Evolutionary conservation across 2,797 vertebrate genomes (phyloP).

Genomic region (Anguilla anguilla): DNA sequence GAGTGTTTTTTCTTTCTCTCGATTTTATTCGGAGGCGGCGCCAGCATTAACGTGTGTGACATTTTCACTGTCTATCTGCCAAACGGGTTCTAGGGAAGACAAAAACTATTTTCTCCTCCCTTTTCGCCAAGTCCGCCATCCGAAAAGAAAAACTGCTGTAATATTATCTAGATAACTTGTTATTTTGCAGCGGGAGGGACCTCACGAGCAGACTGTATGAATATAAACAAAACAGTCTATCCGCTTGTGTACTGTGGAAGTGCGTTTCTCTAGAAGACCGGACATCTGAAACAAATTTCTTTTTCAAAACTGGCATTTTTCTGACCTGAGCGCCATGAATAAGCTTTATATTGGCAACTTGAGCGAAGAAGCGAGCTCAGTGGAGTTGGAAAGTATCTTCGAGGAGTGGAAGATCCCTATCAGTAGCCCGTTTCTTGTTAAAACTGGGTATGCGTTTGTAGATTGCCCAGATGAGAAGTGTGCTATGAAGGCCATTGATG

Average conservation of each 20-base stretch:
- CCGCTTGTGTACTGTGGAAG: slow-evolving; percentile 66
- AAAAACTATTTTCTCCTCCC: slow-evolving; percentile 81
- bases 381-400: slow-evolving; percentile 96
- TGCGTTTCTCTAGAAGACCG: slow-evolving; percentile 67
- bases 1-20: slow-evolving; percentile 74
- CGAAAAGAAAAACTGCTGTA: slow-evolving; percentile 21
- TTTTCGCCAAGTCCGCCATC: slow-evolving; percentile 72
- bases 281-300: slow-evolving; percentile 68
- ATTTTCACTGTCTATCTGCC: slow-evolving; percentile 85
- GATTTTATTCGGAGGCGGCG: slow-evolving; percentile 83
- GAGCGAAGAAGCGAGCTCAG: slow-evolving; percentile 89
- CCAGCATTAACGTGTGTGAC: slow-evolving; percentile 85
- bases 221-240: slow-evolving; percentile 39
- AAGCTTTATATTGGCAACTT: slow-evolving; percentile 99
- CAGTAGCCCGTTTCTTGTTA: slow-evolving; percentile 91
- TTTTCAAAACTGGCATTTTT: slow-evolving; percentile 50
- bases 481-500: slow-evolving; percentile 97
- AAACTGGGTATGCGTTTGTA: slow-evolving; percentile 97
- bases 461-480: slow-evolving; percentile 97
- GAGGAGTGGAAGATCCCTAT: slow-evolving; percentile 96
- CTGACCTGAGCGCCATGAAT: slow-evolving; percentile 81
- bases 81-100: slow-evolving; percentile 83
- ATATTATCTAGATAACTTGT: slow-evolving; percentile 15
- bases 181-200: slow-evolving; percentile 10
- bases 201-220: slow-evolving; percentile 2